A percentile compares a stretch with the other conserved stretches of the same genome.
These are phyloP conservation scores for Syndactyla subalaris DNA, from an alignment of 2,797 vertebrate genomes.

Conservation along the genomic window DNA sequence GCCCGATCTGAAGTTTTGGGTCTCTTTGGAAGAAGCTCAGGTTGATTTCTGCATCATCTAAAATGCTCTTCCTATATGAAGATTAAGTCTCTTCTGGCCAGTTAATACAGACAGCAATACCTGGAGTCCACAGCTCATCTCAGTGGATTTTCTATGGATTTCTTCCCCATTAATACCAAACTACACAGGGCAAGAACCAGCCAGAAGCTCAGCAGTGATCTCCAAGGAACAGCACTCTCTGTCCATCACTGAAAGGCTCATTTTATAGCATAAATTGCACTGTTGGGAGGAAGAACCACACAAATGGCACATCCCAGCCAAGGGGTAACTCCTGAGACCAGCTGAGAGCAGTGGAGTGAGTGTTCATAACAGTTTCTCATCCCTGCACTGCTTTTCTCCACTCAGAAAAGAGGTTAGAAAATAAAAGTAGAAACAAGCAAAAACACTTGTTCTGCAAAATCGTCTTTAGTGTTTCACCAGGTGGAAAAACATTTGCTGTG, in stretches of 20 bases:
- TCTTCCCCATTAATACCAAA: neutral
- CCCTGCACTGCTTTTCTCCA: neutral
- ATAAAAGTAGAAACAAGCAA: neutral
- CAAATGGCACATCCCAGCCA: neutral
- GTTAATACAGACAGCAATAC: neutral
- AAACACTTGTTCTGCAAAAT: neutral
- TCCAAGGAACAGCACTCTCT: neutral
- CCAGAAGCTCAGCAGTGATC: neutral
- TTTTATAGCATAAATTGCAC: neutral
- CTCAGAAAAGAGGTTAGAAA: fast-evolving
- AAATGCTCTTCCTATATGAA: neutral
- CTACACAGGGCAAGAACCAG: neutral
- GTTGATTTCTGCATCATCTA: neutral
- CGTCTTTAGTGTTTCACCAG: neutral
- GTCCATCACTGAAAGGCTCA: neutral
- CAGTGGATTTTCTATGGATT: neutral
- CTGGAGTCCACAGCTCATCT: neutral
- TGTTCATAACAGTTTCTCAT: neutral
- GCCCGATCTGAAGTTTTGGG: neutral
- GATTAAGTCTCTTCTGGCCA: neutral
- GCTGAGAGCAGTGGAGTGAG: fast-evolving
- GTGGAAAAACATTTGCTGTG: neutral
- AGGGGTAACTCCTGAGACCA: neutral
- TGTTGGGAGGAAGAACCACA: neutral
- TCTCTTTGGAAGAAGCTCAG: neutral